These are phyloP conservation scores for Tor tambroides DNA, from an alignment of 2,113 vertebrate species.

Conservation along the genomic window DNA sequence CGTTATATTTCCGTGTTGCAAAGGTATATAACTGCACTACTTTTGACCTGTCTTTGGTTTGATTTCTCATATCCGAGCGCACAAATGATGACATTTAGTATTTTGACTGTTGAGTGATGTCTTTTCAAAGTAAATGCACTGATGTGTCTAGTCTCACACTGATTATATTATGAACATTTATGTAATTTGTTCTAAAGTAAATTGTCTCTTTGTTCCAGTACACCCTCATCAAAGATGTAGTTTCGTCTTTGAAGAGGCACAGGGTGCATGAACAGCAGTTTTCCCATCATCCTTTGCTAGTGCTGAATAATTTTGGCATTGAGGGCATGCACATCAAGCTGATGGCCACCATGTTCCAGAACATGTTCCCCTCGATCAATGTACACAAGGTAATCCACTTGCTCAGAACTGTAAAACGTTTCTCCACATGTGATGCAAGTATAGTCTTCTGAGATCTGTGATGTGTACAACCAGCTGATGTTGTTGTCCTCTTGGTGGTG, in stretches of 20 bases:
- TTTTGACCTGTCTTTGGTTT: fast-evolving
- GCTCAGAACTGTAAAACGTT: not conserved
- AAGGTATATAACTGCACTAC: constrained; percentile 74
- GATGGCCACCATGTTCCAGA: constrained; percentile 93
- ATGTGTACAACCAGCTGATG: constrained; percentile 65
- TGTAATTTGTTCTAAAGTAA: not conserved
- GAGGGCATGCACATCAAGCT: constrained; percentile 91
- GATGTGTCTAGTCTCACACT: constrained; percentile 46
- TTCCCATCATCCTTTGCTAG: constrained; percentile 83
- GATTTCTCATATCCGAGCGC: not conserved
- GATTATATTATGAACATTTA: not conserved
- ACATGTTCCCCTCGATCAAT: constrained; percentile 93
- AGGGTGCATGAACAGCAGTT: constrained; percentile 95
- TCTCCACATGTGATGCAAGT: constrained; percentile 70
- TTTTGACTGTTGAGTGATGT: constrained; percentile 70
- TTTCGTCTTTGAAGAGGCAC: constrained; percentile 88
- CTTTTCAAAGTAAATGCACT: constrained; percentile 78
- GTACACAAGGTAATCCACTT: constrained; percentile 82
- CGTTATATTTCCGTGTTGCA: constrained; percentile 80
- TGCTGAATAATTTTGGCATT: constrained; percentile 88
- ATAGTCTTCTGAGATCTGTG: constrained; percentile 77
- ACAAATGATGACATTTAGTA: constrained; percentile 66
- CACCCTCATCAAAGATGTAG: constrained; percentile 84
- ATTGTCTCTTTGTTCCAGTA: constrained; percentile 74
- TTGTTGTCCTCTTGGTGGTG: not conserved